Evolutionary conservation across 2,797 vertebrate genomes (phyloP).

Genomic region (Hephaestus fuliginosus): DNA sequence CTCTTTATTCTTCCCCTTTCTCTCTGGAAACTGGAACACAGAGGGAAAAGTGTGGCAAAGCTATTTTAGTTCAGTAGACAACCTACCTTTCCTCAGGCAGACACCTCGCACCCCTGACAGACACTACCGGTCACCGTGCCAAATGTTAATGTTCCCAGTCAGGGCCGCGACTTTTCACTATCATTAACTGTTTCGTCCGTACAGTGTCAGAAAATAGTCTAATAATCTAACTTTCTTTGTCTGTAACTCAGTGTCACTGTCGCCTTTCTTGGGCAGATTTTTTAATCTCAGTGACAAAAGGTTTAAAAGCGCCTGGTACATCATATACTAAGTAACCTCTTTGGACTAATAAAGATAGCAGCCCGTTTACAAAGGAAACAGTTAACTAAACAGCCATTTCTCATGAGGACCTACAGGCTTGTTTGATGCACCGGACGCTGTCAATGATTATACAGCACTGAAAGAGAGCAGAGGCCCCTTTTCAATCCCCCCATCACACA

Average conservation of each 20-base stretch:
- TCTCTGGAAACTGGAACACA: slow-evolving; percentile 72
- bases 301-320: neutral
- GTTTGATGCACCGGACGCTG: slow-evolving; percentile 32
- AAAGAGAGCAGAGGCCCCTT: slow-evolving; percentile 24
- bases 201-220: neutral
- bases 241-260: neutral
- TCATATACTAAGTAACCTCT: neutral
- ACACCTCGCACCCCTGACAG: slow-evolving; percentile 39
- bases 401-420: slow-evolving; percentile 13
- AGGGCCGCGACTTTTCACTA: neutral
- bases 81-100: slow-evolving; percentile 67
- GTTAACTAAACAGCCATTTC: slow-evolving; percentile 15
- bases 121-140: slow-evolving; percentile 42
- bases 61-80: slow-evolving; percentile 76
- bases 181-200: neutral
- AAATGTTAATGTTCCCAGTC: slow-evolving; percentile 33
- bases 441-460: slow-evolving; percentile 48
- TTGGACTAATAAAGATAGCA: neutral
- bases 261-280: neutral
- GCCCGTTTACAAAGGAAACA: neutral
- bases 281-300: neutral
- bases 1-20: slow-evolving; percentile 25
- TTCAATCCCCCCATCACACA: neutral
- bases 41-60: slow-evolving; percentile 76
- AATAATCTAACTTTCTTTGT: neutral